Evolutionary conservation across 1,140 invertebrate species (phyloP).

Genomic region (Hylaeus volcanicus): DNA sequence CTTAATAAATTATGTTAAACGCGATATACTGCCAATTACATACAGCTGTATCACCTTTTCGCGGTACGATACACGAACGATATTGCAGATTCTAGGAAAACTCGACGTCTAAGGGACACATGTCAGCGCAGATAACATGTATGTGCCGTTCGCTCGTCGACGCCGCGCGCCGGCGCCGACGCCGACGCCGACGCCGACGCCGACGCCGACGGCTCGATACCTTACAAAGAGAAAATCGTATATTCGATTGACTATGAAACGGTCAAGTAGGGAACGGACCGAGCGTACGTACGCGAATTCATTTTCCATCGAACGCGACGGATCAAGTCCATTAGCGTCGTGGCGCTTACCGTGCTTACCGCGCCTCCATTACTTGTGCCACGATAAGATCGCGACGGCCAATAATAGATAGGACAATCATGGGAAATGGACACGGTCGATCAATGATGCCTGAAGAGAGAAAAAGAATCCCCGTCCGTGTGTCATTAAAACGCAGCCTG

Average conservation of each 20-base stretch:
- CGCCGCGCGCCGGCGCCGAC: no score
- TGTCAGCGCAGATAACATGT: neutral
- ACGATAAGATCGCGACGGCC: constrained; percentile 36
- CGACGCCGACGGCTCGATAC: neutral
- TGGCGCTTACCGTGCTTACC: neutral
- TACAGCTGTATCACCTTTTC: neutral
- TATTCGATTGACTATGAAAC: neutral
- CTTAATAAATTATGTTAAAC: constrained; percentile 7
- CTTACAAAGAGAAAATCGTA: constrained; percentile 15
- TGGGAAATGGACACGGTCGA: constrained; percentile 37
- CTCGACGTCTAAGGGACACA: neutral
- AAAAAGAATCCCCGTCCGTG: neutral
- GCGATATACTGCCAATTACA: constrained; percentile 20
- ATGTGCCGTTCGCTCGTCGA: no score
- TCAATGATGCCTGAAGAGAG: constrained; percentile 2
- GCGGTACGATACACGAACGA: constrained; percentile 3
- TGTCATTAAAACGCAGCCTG: constrained; percentile 19
- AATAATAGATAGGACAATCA: constrained; percentile 34
- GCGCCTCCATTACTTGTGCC: constrained; percentile 35
- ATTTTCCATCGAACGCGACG: constrained; percentile 17
- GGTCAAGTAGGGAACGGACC: neutral
- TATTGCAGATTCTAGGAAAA: constrained; percentile 33
- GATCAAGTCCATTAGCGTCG: constrained; percentile 28
- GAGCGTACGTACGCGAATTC: constrained; percentile 10
- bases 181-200: no score